Evolutionary conservation across 1,140 invertebrate species (phyloP), one percentile per base, ranked within the genome.

Genomic region (Cherax destructor): DNA sequence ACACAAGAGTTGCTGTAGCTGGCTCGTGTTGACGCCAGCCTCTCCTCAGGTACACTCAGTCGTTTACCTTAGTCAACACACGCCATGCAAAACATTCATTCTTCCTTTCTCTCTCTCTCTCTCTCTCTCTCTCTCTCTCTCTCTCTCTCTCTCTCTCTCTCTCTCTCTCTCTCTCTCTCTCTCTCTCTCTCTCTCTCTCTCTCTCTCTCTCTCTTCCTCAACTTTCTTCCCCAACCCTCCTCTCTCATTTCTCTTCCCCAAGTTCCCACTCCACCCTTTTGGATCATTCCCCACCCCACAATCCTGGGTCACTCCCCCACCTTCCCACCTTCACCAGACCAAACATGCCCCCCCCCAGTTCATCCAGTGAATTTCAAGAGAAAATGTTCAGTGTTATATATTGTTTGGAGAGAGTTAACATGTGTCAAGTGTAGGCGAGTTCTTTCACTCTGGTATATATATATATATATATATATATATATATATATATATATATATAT

Each of bases 351-450:
- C 5, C 6, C 3, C 13, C 49, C 50, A 47, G 49, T 52, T 52
- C 79, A 18, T 18, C 79, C 79, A 80, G 52, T 80, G 79, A 49
- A 56, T 80, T 50, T 80, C 24, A 80, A 80, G 50, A 18, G 79
- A 49, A 80, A 56, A 52, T 80, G 79, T 56, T 24, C 49, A 24
- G 24, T 56, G 21, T n/a, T 80, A 80, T 80, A 52, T 80, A 80
- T 80, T 50, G n/a, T 50, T 80, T 80, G 21, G 56, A 52, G 49
- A 80, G 79, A n/a, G 16, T 69, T 69, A 69, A 69, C 61, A 69
- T 69, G 11, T 69, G 61, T 69, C 61, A 69, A 16, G 10, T n/a
- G 3, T 18, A 16, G 61, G 11, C 18, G 16, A 18, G 61, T n/a
- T n/a, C 61, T 16, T n/a, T 69, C 16, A 21, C 61, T 69, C 11